Evolutionary conservation across 2,113 vertebrate species (phyloP), one percentile per base, ranked within the genome.

Genomic region (Myiopsitta monachus): DNA sequence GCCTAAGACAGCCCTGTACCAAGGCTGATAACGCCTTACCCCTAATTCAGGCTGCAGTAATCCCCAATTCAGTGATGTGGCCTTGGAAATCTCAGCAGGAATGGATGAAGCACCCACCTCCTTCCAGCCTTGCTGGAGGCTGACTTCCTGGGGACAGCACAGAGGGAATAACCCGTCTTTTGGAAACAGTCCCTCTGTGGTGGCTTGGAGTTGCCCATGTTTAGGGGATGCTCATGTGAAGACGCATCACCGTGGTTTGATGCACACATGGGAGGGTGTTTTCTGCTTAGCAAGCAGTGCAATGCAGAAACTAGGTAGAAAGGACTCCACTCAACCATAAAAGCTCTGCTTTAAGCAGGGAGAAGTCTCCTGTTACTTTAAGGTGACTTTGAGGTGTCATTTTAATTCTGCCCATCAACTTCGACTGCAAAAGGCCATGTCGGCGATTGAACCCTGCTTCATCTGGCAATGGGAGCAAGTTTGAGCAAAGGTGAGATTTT

Each of bases 361-460:
- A 49, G 15, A 24, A 18, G 6, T 22, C 67, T 79, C 11, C 19
- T 0, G 0, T 46, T 16, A 22, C 41, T 90, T 74, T 44, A 18
- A 38, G n/a, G 18, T 75, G 33, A 22, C 69, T 91, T 75, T 68
- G 21, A 82, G 39, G 36, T 26, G 13, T 39, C 7, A 1, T 36
- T 94, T 95, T 19, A 51, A 44, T 83, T 83, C 64, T 39, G 6
- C 27, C 18, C 2, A 3, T 41, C 87, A 70, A 49, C 43, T 88
- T 54, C 38, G 0, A 0, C 75, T 5, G 26, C 9, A n/a, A 68
- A 90, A 88, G 44, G 15, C 5, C 0, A 0, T 1, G 13, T 49
- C 46, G 3, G 27, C 51, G 27, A 6, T 31, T 24, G 46, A 57
- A 1, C 27, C 23, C 27, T 2, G 15, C 39, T 91, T 30, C 0